Base-by-base conservation (phyloP, 1,140 invertebrate species). In the Aricia agestis region DNA sequence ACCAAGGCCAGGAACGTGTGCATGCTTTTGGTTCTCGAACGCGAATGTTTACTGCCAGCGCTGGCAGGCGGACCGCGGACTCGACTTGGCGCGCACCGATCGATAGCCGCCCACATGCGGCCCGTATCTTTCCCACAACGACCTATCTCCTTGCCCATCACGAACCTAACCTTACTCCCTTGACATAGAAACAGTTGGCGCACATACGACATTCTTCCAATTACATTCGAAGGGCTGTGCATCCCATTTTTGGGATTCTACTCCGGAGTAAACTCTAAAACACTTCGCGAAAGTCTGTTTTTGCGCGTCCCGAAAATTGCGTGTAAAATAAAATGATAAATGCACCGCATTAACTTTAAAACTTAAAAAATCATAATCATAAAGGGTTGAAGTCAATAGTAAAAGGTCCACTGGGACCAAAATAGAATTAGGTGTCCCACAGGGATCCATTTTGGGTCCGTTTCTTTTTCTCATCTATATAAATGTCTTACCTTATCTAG, bases 61-160 rank as follows among this genome's bases (percentile, higher is more conserved):
- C 72, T 73, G 69, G 71, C 73, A 68, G 45, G 68, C 68, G 19
- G 57, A 66, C 25, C 63, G 68, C 68, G 19, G 57, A 66, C 25
- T 69, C 41, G 57, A 3, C 19, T 69, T 76, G 81, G 83, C 81
- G 80, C 78, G 82, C 83, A 84, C 71, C 83, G 83, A 88, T 88
- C 86, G 84, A 88, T 88, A 88, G 69, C 79, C 86, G 82, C 84
- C 83, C 84, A 86, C 84, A 88, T 85, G 70, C 79, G 77, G 76
- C 73, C 73, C 68, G 52, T 69, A 42, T 57, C 61, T 66, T 15
- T 70, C n/a, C 69, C 65, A 74, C 75, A 81, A 86, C 68, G 79
- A 63, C 76, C 41, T 73, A 84, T 78, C 76, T 78, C 65, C n/a
- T 11, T 68, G 59, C 42, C 31, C 32, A 17, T 45, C 41, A 11